phyloP scores from a whole-genome alignment of 2,797 vertebrate species.

The Propithecus perrieri region DNA sequence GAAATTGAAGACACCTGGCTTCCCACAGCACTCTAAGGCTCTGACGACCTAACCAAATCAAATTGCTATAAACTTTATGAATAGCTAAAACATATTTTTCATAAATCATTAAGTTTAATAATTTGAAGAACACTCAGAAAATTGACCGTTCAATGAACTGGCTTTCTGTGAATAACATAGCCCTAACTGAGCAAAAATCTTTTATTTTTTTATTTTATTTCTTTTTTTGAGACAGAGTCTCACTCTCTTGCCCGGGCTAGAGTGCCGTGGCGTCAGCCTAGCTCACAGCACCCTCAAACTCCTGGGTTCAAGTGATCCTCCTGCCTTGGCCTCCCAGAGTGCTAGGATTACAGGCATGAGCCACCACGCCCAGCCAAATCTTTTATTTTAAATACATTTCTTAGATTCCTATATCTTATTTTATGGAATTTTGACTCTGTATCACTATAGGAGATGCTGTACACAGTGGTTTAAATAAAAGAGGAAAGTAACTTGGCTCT shows the following conservation, averaged over 20 bases:
- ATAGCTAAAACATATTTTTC: background rate
- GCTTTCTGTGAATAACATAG: background rate
- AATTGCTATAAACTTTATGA: background rate
- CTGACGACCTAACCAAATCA: background rate
- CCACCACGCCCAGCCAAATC: background rate
- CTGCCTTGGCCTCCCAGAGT: no score
- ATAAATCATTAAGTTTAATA: slow-evolving; percentile 11
- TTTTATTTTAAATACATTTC: slow-evolving; percentile 28
- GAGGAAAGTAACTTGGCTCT: background rate
- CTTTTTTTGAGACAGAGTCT: no score
- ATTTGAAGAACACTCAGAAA: slow-evolving; percentile 37
- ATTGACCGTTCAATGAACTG: slow-evolving; percentile 1
- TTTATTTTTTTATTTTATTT: background rate
- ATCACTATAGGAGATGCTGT: background rate
- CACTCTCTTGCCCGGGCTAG: no score
- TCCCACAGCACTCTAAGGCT: background rate
- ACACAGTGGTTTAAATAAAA: background rate
- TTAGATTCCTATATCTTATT: background rate
- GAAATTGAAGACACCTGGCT: background rate
- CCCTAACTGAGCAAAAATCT: background rate
- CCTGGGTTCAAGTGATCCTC: no score
- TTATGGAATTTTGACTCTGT: background rate
- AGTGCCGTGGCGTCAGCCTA: no score
- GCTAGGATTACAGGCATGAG: no score
- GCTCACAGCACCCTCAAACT: no score